Base-by-base conservation (phyloP, 2,797 vertebrate species). In the Chrysolophus pictus region DNA sequence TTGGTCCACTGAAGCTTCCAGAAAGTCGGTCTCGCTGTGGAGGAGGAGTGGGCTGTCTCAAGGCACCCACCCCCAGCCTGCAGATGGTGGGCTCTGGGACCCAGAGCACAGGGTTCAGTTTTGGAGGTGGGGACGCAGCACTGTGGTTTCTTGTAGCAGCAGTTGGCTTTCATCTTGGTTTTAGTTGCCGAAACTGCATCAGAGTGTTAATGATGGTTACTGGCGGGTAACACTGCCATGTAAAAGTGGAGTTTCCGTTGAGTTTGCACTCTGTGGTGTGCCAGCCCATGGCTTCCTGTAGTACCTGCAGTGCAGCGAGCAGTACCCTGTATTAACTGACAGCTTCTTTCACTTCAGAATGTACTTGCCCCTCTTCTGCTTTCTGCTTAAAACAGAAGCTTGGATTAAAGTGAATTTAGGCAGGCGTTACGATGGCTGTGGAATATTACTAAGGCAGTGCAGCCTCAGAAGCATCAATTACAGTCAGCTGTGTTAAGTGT, bases 241-340 rank as follows among this genome's bases (percentile, higher is more conserved):
- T 76, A 72, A 70, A 0, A 0, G 26, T n/a, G 1, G 69, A 58
- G 91, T 92, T 96, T 95, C 94, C 63, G 81, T 85, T 67, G 84
- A 80, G 51, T 39, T 87, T 63, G 87, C 69, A 68, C 90, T 87
- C 79, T 93, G 94, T 1, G 14, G 55, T 71, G 72, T 95, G 92
- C 91, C 95, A 93, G 79, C 47, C 68, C 63, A 74, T 72, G 79
- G 59, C 82, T 96, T 94, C 93, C 93, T 94, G 91, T 84, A 58
- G 51, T 83, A 96, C 87, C 78, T 81, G 64, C 62, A 67, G 47
- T 83, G 84, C 31, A 84, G 77, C 51, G 78, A 44, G 15, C 0
- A 0, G 79, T 35, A 26, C 8, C 2, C 14, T 26, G 10, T 28
- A 26, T 64, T 62, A 65, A 37, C 23, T 41, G 44, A 41, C 23